Conservation (phyloP, 2,888 invertebrate genomes). For the Eristalinus aeneus region DNA sequence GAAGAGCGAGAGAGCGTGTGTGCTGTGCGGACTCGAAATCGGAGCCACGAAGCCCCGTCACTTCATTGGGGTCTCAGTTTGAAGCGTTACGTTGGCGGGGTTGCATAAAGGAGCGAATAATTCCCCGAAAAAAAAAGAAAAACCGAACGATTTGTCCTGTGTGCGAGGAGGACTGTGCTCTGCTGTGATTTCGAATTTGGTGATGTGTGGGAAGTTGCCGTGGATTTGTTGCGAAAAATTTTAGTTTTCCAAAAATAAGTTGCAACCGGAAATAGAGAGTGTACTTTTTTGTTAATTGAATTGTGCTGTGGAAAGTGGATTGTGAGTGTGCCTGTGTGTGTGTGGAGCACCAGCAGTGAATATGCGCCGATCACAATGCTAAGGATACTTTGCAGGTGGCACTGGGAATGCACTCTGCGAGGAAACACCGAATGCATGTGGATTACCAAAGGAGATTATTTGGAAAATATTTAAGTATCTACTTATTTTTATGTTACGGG, state of each 20-base stretch:
- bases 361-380: neutral
- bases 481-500: neutral
- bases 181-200: no score
- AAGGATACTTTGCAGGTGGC: conserved; percentile 10
- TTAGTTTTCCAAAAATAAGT: conserved; percentile 6
- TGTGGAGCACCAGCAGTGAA: neutral
- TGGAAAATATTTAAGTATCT: conserved; percentile 25
- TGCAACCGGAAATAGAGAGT: neutral
- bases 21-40: conserved; percentile 26
- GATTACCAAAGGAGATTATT: conserved; percentile 17
- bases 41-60: conserved; percentile 58
- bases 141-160: neutral
- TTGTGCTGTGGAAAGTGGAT: neutral
- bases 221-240: neutral
- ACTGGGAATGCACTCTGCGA: neutral
- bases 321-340: neutral
- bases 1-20: conserved; percentile 37
- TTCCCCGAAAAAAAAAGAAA: neutral
- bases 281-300: neutral
- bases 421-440: conserved; percentile 17
- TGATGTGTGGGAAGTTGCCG: conserved; percentile 28
- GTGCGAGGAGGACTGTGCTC: conserved; percentile 5
- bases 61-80: conserved; percentile 62
- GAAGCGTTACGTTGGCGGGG: conserved; percentile 68
- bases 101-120: conserved; percentile 39